Percentiles rank a stretch among this genome's conserved stretches.
phyloP scores from a whole-genome alignment of 2,888 invertebrate genomes.

The Phyto melanocephala region DNA sequence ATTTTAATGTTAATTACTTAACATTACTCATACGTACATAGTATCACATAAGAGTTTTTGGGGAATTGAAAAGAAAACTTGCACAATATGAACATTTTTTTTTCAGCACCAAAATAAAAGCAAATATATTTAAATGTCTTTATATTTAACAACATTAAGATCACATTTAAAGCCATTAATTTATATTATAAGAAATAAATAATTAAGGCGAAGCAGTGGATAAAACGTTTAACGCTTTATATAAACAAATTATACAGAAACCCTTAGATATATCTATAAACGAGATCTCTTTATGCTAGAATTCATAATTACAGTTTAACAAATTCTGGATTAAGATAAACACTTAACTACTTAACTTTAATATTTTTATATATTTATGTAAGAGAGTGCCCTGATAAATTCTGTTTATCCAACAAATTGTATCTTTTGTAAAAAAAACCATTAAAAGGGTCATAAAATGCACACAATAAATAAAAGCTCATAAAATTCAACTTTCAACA shows the following conservation, averaged over 20 bases:
- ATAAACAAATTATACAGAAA: too few species aligned
- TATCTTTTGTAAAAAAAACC: background rate
- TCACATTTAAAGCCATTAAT: conserved; percentile 1
- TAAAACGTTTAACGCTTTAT: too few species aligned
- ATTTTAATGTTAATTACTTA: background rate
- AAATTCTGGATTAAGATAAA: too few species aligned
- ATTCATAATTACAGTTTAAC: too few species aligned
- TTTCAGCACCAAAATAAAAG: background rate
- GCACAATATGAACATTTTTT: background rate
- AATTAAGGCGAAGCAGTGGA: background rate
- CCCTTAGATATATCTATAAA: too few species aligned
- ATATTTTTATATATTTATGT: too few species aligned
- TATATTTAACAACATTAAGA: conserved; percentile 11
- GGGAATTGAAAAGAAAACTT: background rate
- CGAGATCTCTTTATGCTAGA: too few species aligned
- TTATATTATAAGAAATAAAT: background rate
- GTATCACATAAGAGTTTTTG: background rate
- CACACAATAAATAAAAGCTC: conserved; percentile 13
- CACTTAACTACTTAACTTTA: too few species aligned
- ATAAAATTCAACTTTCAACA: background rate
- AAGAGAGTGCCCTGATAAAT: too few species aligned
- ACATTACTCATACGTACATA: background rate
- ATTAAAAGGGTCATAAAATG: background rate
- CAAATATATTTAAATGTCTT: background rate
- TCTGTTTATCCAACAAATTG: too few species aligned